Base-by-base conservation (phyloP, 1,140 invertebrate genomes). In the Homalodisca vitripennis region DNA sequence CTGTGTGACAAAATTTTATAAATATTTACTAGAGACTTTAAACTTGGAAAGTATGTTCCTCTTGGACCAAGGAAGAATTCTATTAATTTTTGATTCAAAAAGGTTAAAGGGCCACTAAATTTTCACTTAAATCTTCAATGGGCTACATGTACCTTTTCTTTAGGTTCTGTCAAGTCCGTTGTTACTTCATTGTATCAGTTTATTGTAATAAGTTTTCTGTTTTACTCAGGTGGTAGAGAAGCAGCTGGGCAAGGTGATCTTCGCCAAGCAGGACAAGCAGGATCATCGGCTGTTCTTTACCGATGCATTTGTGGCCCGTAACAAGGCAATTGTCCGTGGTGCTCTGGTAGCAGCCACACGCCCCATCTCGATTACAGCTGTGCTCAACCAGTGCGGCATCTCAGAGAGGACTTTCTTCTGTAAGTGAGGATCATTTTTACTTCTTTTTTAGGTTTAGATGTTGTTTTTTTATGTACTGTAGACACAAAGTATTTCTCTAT, bases 251-350 rank as follows among this genome's bases (percentile, higher is more conserved):
- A 92, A 87, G 78, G 84, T 89, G 12, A 93, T 98, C 73, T 82
- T 89, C 78, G 95, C 91, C 2, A 88, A 89, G 74, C 90, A 94
- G 78, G 95, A 98, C 82, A 80, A 84, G 22, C 87, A 87, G 72
- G 93, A 98, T 81, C 84, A 85, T 1, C 87, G 88, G 73, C 82
- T 93, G 26, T 91, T 98, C 77, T 98, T 94, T 76, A 98, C 95
- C 0, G 90, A 95, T 77, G 88, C 88, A 17, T 98, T 92, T 82
- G 88, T 98, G 67, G 85, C 88, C 32, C 87, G 90, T 75, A 93
- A 92, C 78, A 92, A 88, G 80, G 89, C 92, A 20, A 91, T 91
- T 79, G 89, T 98, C 64, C 83, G 89, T 69, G 97, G 96, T 31
- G 90, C 92, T 20, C 81, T 99, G 60, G 86, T 88, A 72, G 96